A percentile compares a stretch with the other conserved stretches of the same genome.
Evolutionary conservation across 2,797 vertebrate genomes (phyloP).

Genomic region (Eupleurogrammus muticus): DNA sequence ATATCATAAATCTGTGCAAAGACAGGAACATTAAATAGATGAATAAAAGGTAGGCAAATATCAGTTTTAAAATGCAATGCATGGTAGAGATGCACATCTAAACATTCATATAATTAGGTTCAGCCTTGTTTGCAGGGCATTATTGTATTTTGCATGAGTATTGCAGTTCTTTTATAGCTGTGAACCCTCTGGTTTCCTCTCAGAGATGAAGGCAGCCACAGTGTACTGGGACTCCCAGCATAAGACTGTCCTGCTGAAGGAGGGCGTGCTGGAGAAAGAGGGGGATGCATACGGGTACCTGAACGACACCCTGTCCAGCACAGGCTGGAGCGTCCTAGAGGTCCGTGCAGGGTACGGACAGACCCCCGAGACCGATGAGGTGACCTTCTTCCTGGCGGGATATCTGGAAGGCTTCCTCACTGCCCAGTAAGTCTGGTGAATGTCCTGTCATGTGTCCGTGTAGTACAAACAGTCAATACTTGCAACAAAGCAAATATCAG

Average conservation of each 20-base stretch:
- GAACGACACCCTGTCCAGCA: slow-evolving; percentile 85
- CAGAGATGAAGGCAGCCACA: slow-evolving; percentile 82
- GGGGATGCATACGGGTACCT: slow-evolving; percentile 92
- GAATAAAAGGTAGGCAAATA: not conserved
- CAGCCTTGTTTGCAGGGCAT: no score
- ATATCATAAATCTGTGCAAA: not conserved
- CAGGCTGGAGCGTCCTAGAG: slow-evolving; percentile 92
- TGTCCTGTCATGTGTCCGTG: not conserved
- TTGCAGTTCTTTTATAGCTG: not conserved
- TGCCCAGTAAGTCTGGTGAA: slow-evolving; percentile 83
- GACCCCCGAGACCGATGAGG: slow-evolving; percentile 80
- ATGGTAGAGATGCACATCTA: not conserved
- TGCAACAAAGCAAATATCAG: not conserved
- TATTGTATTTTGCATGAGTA: not conserved
- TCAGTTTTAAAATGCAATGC: not conserved
- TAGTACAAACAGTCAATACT: not conserved
- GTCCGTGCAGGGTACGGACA: slow-evolving; percentile 89
- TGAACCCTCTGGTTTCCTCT: not conserved
- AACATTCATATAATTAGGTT: not conserved
- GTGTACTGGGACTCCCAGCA: slow-evolving; percentile 86
- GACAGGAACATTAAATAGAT: not conserved
- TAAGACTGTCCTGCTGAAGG: slow-evolving; percentile 82
- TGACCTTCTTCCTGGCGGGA: slow-evolving; percentile 89
- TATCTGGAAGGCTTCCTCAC: slow-evolving; percentile 93
- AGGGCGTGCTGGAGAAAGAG: slow-evolving; percentile 82